Conservation (phyloP, 2,888 invertebrate genomes). For the Agonopterix alstromeriana region DNA sequence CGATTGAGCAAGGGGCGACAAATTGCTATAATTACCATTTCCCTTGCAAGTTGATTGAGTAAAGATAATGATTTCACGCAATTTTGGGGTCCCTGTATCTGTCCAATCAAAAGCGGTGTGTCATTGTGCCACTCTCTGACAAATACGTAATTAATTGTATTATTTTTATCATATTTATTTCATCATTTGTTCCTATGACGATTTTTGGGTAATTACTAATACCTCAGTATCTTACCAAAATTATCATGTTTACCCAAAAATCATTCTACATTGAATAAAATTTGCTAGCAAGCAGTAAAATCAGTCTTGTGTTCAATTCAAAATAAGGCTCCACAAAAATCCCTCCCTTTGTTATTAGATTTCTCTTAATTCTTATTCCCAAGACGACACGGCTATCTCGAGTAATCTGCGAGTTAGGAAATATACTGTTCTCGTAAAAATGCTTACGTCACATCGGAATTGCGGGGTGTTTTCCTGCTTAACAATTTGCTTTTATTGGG, state of each 20-base stretch:
- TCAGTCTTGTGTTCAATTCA: background rate
- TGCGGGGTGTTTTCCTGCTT: background rate
- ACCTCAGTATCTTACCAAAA: too few relatives aligned
- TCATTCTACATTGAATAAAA: background rate
- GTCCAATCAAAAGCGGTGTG: slow-evolving; percentile 39
- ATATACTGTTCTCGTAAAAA: slow-evolving; percentile 18
- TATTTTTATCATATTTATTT: slow-evolving; percentile 21
- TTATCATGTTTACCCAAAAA: too few relatives aligned
- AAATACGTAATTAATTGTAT: slow-evolving; percentile 51
- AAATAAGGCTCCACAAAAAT: background rate
- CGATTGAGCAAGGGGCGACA: slow-evolving; percentile 33
- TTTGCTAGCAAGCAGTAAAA: background rate
- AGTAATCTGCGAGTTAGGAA: slow-evolving; percentile 10
- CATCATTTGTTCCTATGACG: slow-evolving; percentile 1
- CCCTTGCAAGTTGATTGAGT: slow-evolving; percentile 26
- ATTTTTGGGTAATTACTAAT: too few relatives aligned
- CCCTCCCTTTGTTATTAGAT: slow-evolving; percentile 7
- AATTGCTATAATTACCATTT: slow-evolving; percentile 58
- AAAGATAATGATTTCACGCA: slow-evolving; percentile 48
- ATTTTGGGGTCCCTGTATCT: slow-evolving; percentile 40
- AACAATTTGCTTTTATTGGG: too few relatives aligned
- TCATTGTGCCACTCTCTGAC: slow-evolving; percentile 44
- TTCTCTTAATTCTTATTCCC: slow-evolving; percentile 11
- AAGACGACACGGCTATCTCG: slow-evolving; percentile 9
- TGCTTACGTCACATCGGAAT: slow-evolving; percentile 8